Evolutionary conservation across 2,113 vertebrate species (phyloP), one percentile per base, ranked within the genome.

Genomic region (Triplophysa siluroides): DNA sequence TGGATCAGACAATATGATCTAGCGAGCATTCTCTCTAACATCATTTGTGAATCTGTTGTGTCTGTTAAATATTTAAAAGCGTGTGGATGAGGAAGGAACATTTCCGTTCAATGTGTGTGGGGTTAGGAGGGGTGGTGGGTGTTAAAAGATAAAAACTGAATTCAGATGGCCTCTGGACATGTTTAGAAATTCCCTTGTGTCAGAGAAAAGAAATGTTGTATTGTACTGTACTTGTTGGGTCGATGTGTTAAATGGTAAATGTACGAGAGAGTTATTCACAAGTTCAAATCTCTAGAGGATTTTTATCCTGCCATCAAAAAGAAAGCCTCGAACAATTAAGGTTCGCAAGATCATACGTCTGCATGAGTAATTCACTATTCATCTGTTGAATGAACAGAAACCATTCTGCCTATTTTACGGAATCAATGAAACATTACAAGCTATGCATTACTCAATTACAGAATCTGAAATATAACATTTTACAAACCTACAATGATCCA

Each of bases 1-100:
- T 90, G 85, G 90, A 91, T 92, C 89, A 90, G 90, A 91, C 91
- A 91, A 91, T 90, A 89, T 92, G 88, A 92, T 92, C 88, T 84
- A 90, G 88, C 87, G 83, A 84, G 90, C 78, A 26, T 81, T 50
- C 80, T 65, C 83, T 85, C 88, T 93, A 91, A 94, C 92, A 87
- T 86, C 90, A 92, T 93, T 92, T 92, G 85, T 87, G 88, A 88
- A 83, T 86, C 83, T 88, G 86, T 90, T 90, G 88, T 89, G 72
- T 68, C 90, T 83, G 92, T 92, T 92, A 91, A 92, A 92, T 93
- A 93, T 92, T 38, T 93, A 91, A 92, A 89, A 87, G 80, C 71
- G 78, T 87, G 85, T 78, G 83, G 80, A 86, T 87, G 80, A 50
- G 84, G 58, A 63, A 45, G 56, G 23, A 50, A 73, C 78, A 73